Evolutionary conservation across 2,113 vertebrate genomes (phyloP).

Genomic region (Elephantulus edwardii): DNA sequence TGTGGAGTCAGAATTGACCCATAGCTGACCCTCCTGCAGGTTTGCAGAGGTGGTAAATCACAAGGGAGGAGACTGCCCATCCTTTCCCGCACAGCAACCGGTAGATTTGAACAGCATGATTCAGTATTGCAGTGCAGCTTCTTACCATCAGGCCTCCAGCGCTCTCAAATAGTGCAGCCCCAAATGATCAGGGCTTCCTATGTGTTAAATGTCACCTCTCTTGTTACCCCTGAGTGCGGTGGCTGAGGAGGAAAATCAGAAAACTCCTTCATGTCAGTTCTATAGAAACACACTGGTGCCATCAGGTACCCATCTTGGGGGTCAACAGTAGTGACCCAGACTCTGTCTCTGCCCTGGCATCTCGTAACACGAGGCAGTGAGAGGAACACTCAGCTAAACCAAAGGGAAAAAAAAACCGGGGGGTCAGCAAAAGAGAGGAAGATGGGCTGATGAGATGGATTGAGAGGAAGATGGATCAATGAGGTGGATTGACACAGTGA

Average conservation of each 20-base stretch:
- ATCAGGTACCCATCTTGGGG: not conserved
- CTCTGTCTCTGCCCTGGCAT: not conserved
- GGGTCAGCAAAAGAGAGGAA: too few relatives aligned
- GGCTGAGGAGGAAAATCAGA: not conserved
- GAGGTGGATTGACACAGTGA: too few relatives aligned
- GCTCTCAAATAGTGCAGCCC: not conserved
- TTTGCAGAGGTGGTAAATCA: too few relatives aligned
- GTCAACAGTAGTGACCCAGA: not conserved
- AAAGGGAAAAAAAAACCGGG: not conserved
- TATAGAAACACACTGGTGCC: not conserved
- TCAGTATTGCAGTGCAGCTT: too few relatives aligned
- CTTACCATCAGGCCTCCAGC: too few relatives aligned
- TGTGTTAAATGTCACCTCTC: not conserved
- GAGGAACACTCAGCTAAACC: not conserved
- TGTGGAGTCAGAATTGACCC: too few relatives aligned
- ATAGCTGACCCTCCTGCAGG: too few relatives aligned
- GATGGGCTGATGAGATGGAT: too few relatives aligned
- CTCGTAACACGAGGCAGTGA: not conserved
- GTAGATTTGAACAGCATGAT: too few relatives aligned
- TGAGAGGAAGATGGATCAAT: too few relatives aligned
- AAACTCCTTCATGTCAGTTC: not conserved
- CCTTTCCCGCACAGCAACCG: too few relatives aligned
- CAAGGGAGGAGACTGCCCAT: too few relatives aligned
- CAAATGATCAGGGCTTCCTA: not conserved
- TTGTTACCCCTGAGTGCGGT: not conserved